Evolutionary conservation across 2,797 vertebrate genomes (phyloP), one percentile per base, ranked within the genome.

Genomic region (Potorous gilbertii): DNA sequence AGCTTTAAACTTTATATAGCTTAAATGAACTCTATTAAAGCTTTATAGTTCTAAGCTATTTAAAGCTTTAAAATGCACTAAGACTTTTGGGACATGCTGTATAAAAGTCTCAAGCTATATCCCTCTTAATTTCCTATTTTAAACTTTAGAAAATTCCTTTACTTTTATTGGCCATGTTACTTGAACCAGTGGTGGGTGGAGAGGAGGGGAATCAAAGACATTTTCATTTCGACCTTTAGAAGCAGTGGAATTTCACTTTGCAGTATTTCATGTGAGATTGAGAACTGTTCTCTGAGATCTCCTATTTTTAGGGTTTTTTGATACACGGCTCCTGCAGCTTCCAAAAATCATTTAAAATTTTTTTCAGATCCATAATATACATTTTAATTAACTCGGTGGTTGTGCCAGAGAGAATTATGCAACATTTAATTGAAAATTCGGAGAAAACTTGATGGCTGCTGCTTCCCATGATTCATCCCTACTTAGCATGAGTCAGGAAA

Each of bases 221-320:
- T 56, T 94, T 1, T n/a, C 40, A 55, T n/a, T 87, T 94, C 92
- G 91, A 62, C 27, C 92, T 94, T 92, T 92, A 31, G 57, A 93
- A 81, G 54, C 94, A 95, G 55, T 87, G 97, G 87, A 97, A 95
- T 95, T 95, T 97, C 97, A 97, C 21, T 52, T 97, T 97, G 93
- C 95, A 89, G 52, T 96, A 92, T 94, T 97, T 28, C 95, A 91
- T 95, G 57, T 96, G 92, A 93, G 87, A 55, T 56, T 91, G 95
- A 96, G 74, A 95, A 92, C 92, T 94, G 14, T 92, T 95, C 59
- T 94, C 95, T 34, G 46, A 91, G 34, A 96, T 91, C 55, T 92
- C 54, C 94, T 98, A 97, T 97, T 98, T 98, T 98, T 98, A 96
- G 95, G 96, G 94, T 97, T 95, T 93, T 98, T 98, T 97, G 94